Conservation (phyloP, 2,797 vertebrate species). For the Sardinella longiceps region DNA sequence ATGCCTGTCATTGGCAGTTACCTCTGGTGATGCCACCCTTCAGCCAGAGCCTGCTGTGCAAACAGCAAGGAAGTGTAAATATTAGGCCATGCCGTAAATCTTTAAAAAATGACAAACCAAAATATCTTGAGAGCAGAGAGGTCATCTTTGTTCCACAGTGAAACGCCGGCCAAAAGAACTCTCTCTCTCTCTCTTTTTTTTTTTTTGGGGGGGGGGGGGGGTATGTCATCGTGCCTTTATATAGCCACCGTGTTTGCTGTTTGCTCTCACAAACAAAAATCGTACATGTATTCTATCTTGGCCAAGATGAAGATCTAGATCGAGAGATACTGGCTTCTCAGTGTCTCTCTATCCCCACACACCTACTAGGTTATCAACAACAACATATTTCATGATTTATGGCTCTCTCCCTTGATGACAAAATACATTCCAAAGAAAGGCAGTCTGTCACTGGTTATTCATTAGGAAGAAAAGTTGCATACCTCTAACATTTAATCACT, state of each 20-base stretch:
- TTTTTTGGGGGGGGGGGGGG: background rate
- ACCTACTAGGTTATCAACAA: background rate
- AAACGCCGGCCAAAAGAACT: background rate
- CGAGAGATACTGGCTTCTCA: background rate
- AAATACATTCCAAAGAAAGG: slow-evolving; percentile 65
- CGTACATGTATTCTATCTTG: background rate
- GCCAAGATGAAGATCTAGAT: background rate
- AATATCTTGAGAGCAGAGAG: slow-evolving; percentile 32
- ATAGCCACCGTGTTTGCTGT: background rate
- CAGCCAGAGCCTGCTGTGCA: slow-evolving; percentile 45
- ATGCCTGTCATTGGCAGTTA: background rate
- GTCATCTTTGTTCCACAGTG: slow-evolving; percentile 21
- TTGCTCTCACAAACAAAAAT: slow-evolving; percentile 18
- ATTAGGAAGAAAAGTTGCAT: slow-evolving; percentile 64
- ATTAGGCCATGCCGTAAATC: slow-evolving; percentile 42
- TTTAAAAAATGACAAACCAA: slow-evolving; percentile 31
- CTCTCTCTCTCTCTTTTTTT: no score
- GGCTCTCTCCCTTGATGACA: slow-evolving; percentile 53
- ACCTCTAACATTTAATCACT: slow-evolving; percentile 38
- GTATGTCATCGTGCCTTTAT: slow-evolving; percentile 4
- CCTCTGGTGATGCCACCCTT: slow-evolving; percentile 33
- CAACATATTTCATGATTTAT: background rate
- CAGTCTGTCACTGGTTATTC: slow-evolving; percentile 70
- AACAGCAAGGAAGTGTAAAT: slow-evolving; percentile 47
- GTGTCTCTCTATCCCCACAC: background rate